Conservation (phyloP, 2,888 invertebrate genomes). For the Dasypogon diadema region DNA sequence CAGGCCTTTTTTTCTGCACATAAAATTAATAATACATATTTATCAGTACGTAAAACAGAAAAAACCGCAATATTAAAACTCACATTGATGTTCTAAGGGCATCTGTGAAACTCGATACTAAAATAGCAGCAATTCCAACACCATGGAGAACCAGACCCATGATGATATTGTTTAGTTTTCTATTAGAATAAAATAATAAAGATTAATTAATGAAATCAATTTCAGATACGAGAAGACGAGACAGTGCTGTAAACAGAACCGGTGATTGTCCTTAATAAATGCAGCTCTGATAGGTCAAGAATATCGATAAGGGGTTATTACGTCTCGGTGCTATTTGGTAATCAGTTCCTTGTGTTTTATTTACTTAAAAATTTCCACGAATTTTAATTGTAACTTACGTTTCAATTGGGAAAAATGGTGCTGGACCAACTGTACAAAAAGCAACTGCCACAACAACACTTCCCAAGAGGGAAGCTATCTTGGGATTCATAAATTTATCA, state of each 20-base stretch:
- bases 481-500: conserved; percentile 77
- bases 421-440: conserved; percentile 78
- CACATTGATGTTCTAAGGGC: conserved; percentile 85
- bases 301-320: conserved; percentile 18
- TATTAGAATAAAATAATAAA: conserved; percentile 63
- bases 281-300: conserved; percentile 1
- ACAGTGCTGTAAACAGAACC: neutral
- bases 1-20: conserved; percentile 76
- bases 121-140: conserved; percentile 83
- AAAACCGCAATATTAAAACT: conserved; percentile 63
- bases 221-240: conserved; percentile 13
- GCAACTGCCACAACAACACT: conserved; percentile 76
- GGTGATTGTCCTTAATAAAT: neutral
- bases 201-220: no score
- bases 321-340: neutral
- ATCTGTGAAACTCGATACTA: conserved; percentile 88
- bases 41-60: neutral
- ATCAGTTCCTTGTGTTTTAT: no score
- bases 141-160: conserved; percentile 82
- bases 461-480: conserved; percentile 77
- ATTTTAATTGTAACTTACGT: conserved; percentile 70
- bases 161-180: conserved; percentile 77
- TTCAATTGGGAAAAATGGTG: conserved; percentile 77
- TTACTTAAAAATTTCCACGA: no score
- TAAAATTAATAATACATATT: neutral